Evolutionary conservation across 2,888 invertebrate genomes (phyloP), one percentile per base, ranked within the genome.

Genomic region (Lysandra coridon): DNA sequence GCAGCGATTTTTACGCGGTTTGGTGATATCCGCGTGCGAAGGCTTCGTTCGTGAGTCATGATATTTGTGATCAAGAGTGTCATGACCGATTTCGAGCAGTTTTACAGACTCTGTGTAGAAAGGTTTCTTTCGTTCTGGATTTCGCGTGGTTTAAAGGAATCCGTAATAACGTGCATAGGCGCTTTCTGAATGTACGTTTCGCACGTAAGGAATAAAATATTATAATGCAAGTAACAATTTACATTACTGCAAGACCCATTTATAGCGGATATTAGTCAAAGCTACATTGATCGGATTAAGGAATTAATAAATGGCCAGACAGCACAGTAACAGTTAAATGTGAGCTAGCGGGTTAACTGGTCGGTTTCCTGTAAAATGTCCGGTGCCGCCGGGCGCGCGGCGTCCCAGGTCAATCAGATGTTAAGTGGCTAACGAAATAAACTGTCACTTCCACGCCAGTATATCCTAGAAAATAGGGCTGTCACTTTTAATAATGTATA

Each of bases 391-490:
- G 82, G 81, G 69, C 76, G 75, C 76, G 75, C 74, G 30, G 81
- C 79, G 83, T 82, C 84, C 84, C 87, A 84, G 86, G 85, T 86
- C 88, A 86, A 87, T 87, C 87, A 84, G 84, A 83, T 84, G 84
- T 83, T 86, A 85, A 87, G 86, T 85, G 86, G 83, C 83, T 87
- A 88, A 89, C 88, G 82, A 87, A 86, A 89, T 89, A 90, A 90
- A 88, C 88, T 87, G 88, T 85, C 86, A 86, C 87, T 88, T 90
- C 89, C 89, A 85, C 83, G 82, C 86, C 82, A 82, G 82, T 81
- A 81, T 78, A 80, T 75, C 10, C 81, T 80, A 78, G 75, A 64
- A 73, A 76, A 60, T 79, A 83, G 83, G 82, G 83, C 62, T 82
- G 80, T 2, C 77, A 69, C 69, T 23, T 23, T 23, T 23, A 23